A percentile compares a stretch with the other conserved stretches of the same genome.
Evolutionary conservation across 1,140 invertebrate species (phyloP).

Genomic region (Babylonia areolata): DNA sequence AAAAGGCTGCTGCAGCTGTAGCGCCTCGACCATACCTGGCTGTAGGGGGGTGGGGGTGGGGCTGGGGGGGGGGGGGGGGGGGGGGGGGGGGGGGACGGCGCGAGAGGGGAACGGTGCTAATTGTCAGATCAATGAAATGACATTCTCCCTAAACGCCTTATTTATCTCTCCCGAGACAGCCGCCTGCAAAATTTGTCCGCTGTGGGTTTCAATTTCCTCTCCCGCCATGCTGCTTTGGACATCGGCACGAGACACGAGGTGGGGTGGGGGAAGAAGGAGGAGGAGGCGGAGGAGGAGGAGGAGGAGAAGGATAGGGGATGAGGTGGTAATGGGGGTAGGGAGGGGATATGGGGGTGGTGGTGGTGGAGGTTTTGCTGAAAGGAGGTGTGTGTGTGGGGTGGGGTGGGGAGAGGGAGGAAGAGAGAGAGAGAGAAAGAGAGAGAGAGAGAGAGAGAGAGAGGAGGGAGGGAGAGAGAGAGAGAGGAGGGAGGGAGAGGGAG

Average conservation of each 20-base stretch:
- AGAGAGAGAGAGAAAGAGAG: not conserved
- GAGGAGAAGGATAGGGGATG: not conserved
- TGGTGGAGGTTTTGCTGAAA: too few relatives aligned
- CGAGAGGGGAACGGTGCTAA: not conserved
- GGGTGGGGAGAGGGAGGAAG: not conserved
- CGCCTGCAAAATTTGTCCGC: slow-evolving; percentile 31
- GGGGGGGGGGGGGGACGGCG: too few relatives aligned
- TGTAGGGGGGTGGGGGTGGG: too few relatives aligned
- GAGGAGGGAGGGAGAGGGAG: not conserved
- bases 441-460: not conserved
- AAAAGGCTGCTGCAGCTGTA: too few relatives aligned
- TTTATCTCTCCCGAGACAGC: slow-evolving; percentile 33
- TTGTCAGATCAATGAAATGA: slow-evolving; percentile 20
- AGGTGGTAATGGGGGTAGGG: not conserved
- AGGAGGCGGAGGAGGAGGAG: not conserved
- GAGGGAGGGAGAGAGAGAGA: not conserved
- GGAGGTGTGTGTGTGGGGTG: not conserved
- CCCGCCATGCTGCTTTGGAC: not conserved
- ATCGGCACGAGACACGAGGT: too few relatives aligned
- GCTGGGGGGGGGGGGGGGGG: too few relatives aligned
- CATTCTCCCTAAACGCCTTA: slow-evolving; percentile 16
- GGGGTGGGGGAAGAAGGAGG: not conserved
- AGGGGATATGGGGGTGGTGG: not conserved
- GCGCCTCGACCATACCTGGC: too few relatives aligned
- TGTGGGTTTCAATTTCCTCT: slow-evolving; percentile 38